Evolutionary conservation across 2,797 vertebrate species (phyloP).

Genomic region (Hydrocynus forskahlii): DNA sequence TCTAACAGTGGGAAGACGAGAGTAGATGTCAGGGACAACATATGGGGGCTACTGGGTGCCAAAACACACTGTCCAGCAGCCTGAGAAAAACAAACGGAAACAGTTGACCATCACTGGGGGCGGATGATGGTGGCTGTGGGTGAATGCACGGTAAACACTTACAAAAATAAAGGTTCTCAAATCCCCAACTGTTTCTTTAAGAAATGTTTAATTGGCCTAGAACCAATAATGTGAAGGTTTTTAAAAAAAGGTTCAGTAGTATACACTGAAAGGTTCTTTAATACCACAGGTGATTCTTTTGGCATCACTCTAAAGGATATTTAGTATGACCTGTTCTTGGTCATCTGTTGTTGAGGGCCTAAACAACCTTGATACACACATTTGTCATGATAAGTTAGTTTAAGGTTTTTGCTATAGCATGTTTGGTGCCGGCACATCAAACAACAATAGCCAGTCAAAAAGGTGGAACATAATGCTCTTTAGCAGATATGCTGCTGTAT

Average conservation of each 20-base stretch:
- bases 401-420: no score
- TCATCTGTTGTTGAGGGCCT: background rate
- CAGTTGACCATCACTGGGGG: background rate
- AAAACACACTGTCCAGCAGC: slow-evolving; percentile 39
- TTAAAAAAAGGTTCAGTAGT: background rate
- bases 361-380: background rate
- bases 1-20: slow-evolving; percentile 35
- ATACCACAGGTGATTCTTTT: no score
- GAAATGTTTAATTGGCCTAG: background rate
- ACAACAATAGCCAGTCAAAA: background rate
- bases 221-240: background rate
- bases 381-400: no score
- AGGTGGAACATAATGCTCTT: background rate
- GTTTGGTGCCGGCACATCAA: no score
- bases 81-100: slow-evolving; percentile 18
- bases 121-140: background rate
- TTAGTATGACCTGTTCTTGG: no score
- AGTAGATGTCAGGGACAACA: slow-evolving; percentile 51
- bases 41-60: slow-evolving; percentile 12
- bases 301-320: no score
- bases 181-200: background rate
- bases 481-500: background rate
- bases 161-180: background rate
- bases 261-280: no score
- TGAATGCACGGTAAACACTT: background rate